Percentiles rank a stretch among this genome's conserved stretches.
These are phyloP conservation scores for Macrobrachium nipponense DNA, from an alignment of 1,140 invertebrate species.

Conservation along the genomic window DNA sequence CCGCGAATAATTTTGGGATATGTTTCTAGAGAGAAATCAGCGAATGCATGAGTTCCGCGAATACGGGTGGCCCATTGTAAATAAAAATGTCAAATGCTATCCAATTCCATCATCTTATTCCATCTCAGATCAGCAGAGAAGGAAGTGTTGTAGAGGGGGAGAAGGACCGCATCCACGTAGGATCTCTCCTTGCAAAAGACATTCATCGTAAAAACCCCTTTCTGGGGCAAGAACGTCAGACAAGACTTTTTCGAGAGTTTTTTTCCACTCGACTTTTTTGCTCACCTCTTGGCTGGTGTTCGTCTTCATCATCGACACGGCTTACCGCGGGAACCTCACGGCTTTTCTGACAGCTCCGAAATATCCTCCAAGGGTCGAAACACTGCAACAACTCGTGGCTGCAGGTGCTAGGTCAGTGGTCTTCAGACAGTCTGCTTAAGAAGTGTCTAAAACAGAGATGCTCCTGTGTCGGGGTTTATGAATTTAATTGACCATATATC, in stretches of 20 bases:
- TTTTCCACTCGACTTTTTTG: conserved; percentile 23
- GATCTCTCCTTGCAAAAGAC: not conserved
- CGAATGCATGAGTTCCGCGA: no score
- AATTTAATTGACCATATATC: no score
- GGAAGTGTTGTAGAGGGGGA: not conserved
- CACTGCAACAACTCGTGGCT: conserved; percentile 21
- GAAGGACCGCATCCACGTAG: not conserved
- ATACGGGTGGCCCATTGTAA: no score
- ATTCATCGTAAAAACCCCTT: conserved; percentile 24
- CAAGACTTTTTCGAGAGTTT: not conserved
- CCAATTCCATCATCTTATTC: not conserved
- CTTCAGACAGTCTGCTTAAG: no score
- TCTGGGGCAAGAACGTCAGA: conserved; percentile 13
- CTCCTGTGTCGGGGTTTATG: no score
- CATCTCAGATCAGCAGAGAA: not conserved
- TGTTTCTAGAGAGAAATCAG: no score
- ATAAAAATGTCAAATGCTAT: no score
- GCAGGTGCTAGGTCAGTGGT: conserved; percentile 18
- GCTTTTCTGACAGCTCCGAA: conserved; percentile 37
- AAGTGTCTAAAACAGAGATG: no score
- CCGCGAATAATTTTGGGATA: no score
- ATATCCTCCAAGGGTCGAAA: conserved; percentile 39
- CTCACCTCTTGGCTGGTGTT: conserved; percentile 32
- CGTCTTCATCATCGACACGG: conserved; percentile 38
- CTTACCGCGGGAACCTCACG: conserved; percentile 49